A percentile compares a stretch with the other conserved stretches of the same genome.
Conservation (phyloP, 2,888 invertebrate species). For the Caenorhabditis sinica region DNA sequence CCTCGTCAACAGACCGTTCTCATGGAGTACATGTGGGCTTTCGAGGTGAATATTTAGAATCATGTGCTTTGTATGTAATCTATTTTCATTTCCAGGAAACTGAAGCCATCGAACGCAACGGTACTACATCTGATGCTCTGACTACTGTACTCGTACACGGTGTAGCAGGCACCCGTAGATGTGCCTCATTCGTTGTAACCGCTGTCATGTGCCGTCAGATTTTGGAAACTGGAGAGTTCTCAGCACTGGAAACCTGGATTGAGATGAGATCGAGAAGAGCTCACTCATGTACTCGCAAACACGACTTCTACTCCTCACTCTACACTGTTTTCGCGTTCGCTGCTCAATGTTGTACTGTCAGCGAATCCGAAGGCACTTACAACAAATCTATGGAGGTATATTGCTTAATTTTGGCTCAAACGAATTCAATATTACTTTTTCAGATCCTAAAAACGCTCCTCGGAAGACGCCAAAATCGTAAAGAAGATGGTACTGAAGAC, state of each 20-base stretch:
- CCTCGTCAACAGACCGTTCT: constrained; percentile 43
- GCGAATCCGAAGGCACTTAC: constrained; percentile 29
- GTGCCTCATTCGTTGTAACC: constrained; percentile 46
- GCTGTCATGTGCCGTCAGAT: constrained; percentile 62
- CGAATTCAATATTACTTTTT: background rate
- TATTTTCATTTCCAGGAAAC: constrained; percentile 7
- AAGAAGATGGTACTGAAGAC: constrained; percentile 13
- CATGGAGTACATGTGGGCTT: constrained; percentile 66
- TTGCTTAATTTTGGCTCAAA: too few species aligned
- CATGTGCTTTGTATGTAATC: too few species aligned
- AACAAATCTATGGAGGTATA: constrained; percentile 47
- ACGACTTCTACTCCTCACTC: constrained; percentile 62
- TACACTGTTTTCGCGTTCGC: constrained; percentile 47
- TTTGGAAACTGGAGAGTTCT: constrained; percentile 57
- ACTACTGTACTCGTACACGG: constrained; percentile 59
- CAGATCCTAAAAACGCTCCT: constrained; percentile 15
- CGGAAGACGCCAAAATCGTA: constrained; percentile 26
- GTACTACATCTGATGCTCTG: constrained; percentile 1
- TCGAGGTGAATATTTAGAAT: constrained; percentile 14
- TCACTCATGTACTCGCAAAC: constrained; percentile 34
- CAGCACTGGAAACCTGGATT: constrained; percentile 62
- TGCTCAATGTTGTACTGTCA: constrained; percentile 39
- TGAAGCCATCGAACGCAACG: constrained; percentile 23
- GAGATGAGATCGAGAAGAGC: constrained; percentile 58
- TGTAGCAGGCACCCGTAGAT: constrained; percentile 55